Percentiles rank a stretch among this genome's conserved stretches.
phyloP scores from a whole-genome alignment of 2,113 vertebrate genomes.

The Origma solitaria region DNA sequence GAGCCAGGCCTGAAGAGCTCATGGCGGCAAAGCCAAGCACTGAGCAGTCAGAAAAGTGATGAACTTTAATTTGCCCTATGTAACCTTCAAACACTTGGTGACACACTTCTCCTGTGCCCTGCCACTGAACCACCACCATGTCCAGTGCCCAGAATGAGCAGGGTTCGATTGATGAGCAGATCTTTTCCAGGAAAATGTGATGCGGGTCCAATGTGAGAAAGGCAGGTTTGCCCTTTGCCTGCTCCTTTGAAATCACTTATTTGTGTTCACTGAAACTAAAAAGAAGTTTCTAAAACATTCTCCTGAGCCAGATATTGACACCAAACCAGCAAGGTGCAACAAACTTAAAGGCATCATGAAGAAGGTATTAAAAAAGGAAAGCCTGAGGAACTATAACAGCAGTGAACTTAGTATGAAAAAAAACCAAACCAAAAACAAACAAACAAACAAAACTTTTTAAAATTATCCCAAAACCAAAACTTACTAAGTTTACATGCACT shows the following conservation, averaged over 20 bases:
- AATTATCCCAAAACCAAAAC: not conserved
- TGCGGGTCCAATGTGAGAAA: not conserved
- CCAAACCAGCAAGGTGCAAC: not conserved
- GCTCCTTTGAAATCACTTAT: not conserved
- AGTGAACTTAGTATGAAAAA: not conserved
- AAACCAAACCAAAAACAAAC: not conserved
- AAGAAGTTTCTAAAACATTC: not conserved
- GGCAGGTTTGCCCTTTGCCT: not conserved
- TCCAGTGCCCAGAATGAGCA: not conserved
- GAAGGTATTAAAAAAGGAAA: not conserved
- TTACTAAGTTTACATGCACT: not conserved
- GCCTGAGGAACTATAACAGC: not conserved
- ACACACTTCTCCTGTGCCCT: not conserved
- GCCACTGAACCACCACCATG: not conserved
- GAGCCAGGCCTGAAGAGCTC: not conserved
- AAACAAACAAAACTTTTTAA: not conserved
- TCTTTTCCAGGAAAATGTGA: not conserved
- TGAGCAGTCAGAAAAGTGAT: not conserved
- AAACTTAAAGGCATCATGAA: not conserved
- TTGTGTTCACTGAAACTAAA: not conserved
- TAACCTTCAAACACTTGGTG: not conserved
- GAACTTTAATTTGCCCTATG: not conserved
- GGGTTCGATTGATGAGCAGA: not conserved
- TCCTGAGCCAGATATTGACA: not conserved
- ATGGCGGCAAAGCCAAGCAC: fast-evolving